A percentile compares a stretch with the other conserved stretches of the same genome.
These are phyloP conservation scores for Stenchaetothrips biformis DNA, from an alignment of 2,888 invertebrate genomes.

Conservation along the genomic window DNA sequence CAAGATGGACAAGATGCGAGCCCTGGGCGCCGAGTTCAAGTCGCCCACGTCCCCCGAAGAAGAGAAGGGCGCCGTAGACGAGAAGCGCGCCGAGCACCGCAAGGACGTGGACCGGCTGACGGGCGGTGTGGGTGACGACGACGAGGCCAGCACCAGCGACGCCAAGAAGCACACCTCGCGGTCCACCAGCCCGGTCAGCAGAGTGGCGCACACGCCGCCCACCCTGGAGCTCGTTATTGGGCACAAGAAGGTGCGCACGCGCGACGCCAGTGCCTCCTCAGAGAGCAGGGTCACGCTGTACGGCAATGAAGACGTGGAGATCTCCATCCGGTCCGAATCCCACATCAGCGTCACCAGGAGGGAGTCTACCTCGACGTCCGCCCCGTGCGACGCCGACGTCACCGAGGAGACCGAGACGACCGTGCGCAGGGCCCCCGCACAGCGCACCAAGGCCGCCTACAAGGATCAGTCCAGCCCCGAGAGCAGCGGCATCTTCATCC, in stretches of 20 bases:
- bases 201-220: slow-evolving; percentile 37
- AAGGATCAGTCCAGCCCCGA: slow-evolving; percentile 28
- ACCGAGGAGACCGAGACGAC: slow-evolving; percentile 34
- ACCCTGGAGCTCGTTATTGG: slow-evolving; percentile 52
- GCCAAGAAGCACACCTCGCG: slow-evolving; percentile 1
- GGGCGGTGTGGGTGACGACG: slow-evolving; percentile 41
- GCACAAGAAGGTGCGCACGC: slow-evolving; percentile 51
- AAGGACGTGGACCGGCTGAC: slow-evolving; percentile 39
- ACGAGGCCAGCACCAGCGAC: slow-evolving; percentile 16
- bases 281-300: slow-evolving; percentile 53
- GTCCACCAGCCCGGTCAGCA: not conserved
- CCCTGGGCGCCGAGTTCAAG: too few relatives aligned
- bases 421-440: not conserved
- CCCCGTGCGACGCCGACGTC: slow-evolving; percentile 35
- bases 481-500: slow-evolving; percentile 30
- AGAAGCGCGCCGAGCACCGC: slow-evolving; percentile 40
- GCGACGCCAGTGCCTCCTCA: slow-evolving; percentile 51
- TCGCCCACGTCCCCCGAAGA: slow-evolving; percentile 29
- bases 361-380: not conserved
- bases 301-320: slow-evolving; percentile 52
- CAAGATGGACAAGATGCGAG: too few relatives aligned
- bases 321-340: slow-evolving; percentile 52
- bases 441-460: not conserved
- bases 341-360: slow-evolving; percentile 51
- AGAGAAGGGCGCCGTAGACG: slow-evolving; percentile 41